Base-by-base conservation (phyloP, 2,113 vertebrate genomes). In the Psittacus erithacus region DNA sequence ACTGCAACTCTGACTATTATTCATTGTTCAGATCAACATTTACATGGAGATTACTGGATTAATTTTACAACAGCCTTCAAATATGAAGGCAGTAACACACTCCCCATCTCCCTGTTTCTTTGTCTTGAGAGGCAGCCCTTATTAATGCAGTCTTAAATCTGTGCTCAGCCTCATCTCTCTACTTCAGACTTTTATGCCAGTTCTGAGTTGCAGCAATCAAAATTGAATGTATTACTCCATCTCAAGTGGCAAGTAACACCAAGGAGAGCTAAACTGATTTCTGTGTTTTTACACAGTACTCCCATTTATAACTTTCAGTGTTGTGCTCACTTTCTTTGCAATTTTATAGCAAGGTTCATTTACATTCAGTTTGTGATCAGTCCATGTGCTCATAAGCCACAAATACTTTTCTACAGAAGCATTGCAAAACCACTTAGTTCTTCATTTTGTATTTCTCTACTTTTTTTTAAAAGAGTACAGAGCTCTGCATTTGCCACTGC, bases 241-340 rank as follows among this genome's bases (percentile, higher is more conserved):
- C 55, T 92, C 46, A 71, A 38, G 28, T 82, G 55, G 13, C 65
- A 87, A 70, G 46, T 85, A 70, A 74, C 44, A 43, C 33, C 8
- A 84, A 78, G 46, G 16, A 74, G 7, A 41, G 17, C n/a, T 84
- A 52, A 92, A 71, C 6, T 74, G 5, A 53, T 75, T 89, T 53
- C 25, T 76, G 33, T 78, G 24, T 23, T 86, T 87, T 71, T 67
- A 38, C 55, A 53, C 31, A 52, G 23, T 80, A 31, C 27, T 88
- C 7, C 33, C 17, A 16, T 77, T 92, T 69, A 47, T 81, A 77
- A 70, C 33, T 81, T 73, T 27, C 23, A 62, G 10, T 55, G 22
- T 57, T 77, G 46, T 77, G 38, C 23, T 90, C 63, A 39, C 23
- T n/a, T 67, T 84, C 31, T 90, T 69, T 82, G 39, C 47, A 93